These are phyloP conservation scores for Acyrthosiphon pisum DNA, from an alignment of 1,140 invertebrate genomes.

Conservation along the genomic window DNA sequence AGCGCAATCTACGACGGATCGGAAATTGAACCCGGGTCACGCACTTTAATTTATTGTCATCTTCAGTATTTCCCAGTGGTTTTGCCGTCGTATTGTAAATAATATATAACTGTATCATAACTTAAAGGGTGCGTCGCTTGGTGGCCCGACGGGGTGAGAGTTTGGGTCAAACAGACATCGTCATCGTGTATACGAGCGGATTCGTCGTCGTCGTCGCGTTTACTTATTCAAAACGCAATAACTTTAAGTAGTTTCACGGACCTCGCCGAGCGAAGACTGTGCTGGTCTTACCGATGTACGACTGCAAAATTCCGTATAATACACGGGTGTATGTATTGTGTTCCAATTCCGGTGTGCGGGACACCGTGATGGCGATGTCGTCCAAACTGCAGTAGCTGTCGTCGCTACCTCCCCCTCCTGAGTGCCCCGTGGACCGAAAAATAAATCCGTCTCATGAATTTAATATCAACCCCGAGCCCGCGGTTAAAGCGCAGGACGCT, in stretches of 20 bases:
- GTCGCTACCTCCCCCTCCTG: background rate
- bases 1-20: background rate
- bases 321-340: background rate
- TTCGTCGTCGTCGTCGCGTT: background rate
- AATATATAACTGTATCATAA: background rate
- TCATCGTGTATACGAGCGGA: background rate
- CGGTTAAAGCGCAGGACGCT: background rate
- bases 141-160: background rate
- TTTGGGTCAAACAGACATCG: background rate
- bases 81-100: background rate
- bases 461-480: background rate
- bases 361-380: background rate
- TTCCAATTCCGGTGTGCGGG: background rate
- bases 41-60: background rate
- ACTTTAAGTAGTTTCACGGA: background rate
- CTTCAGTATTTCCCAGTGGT: background rate
- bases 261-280: background rate
- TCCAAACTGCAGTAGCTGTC: background rate
- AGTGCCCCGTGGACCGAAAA: background rate
- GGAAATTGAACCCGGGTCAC: background rate
- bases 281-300: background rate
- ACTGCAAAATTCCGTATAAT: background rate
- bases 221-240: constrained; percentile 5
- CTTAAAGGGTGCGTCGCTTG: background rate
- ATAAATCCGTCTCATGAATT: background rate